Percentiles rank a stretch among this genome's conserved stretches.
Evolutionary conservation across 2,797 vertebrate species (phyloP).

Genomic region (Pseudomugil tenellus): DNA sequence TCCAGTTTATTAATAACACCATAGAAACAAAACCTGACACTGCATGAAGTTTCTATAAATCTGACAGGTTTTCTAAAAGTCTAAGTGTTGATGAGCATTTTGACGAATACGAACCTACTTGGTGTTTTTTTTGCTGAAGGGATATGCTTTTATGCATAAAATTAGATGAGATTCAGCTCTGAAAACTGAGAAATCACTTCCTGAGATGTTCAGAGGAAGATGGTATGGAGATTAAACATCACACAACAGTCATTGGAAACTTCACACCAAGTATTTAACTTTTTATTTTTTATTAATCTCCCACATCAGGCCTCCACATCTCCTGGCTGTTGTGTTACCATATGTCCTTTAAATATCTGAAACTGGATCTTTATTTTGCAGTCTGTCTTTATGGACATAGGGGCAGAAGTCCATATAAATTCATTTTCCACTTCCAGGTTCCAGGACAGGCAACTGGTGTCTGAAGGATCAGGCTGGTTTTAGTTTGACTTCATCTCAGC

Average conservation of each 20-base stretch:
- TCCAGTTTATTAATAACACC: too few relatives aligned
- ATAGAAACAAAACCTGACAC: too few relatives aligned
- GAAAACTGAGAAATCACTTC: slow-evolving; percentile 77
- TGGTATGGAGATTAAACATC: too few relatives aligned
- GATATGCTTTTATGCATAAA: slow-evolving; percentile 68
- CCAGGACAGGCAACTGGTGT: too few relatives aligned
- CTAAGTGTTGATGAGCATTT: too few relatives aligned
- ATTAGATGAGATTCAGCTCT: slow-evolving; percentile 48
- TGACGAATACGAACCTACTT: slow-evolving; percentile 40
- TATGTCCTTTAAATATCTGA: slow-evolving; percentile 26
- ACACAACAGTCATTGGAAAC: too few relatives aligned
- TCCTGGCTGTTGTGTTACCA: slow-evolving; percentile 59
- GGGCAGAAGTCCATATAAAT: slow-evolving; percentile 50
- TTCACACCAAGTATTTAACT: neutral
- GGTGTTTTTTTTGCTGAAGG: slow-evolving; percentile 28
- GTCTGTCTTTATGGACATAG: slow-evolving; percentile 56
- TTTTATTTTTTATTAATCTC: slow-evolving; percentile 71
- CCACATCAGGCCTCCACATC: neutral
- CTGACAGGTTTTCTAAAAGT: too few relatives aligned
- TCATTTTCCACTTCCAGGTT: too few relatives aligned
- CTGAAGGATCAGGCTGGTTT: too few relatives aligned
- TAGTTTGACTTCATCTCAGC: too few relatives aligned
- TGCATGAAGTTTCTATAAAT: too few relatives aligned
- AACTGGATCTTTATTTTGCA: too few relatives aligned
- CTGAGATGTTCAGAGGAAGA: slow-evolving; percentile 66